Evolutionary conservation across 2,113 vertebrate genomes (phyloP).

Genomic region (Podarcis muralis): DNA sequence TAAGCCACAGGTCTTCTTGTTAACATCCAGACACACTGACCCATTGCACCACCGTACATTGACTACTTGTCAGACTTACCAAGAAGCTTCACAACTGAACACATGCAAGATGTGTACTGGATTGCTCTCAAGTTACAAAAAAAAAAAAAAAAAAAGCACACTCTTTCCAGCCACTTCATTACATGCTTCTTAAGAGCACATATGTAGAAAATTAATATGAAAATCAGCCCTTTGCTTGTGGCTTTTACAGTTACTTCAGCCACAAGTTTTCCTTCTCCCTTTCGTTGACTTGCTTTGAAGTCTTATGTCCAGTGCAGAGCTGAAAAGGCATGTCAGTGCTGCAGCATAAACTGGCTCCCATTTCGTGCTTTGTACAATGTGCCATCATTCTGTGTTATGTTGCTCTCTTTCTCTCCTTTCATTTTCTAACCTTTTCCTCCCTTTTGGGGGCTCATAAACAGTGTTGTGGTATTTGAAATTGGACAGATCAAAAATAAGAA

Average conservation of each 20-base stretch:
- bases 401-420: neutral
- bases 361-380: neutral
- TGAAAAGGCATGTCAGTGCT: neutral
- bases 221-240: neutral
- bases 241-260: neutral
- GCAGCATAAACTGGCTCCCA: neutral
- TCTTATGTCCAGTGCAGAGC: neutral
- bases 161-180: neutral
- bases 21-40: too few species aligned
- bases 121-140: neutral
- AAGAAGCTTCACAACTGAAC: neutral
- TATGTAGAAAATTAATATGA: constrained; percentile 8
- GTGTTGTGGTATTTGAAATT: neutral
- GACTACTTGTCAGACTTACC: neutral
- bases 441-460: neutral
- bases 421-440: neutral
- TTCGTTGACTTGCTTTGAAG: neutral
- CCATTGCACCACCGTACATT: too few species aligned
- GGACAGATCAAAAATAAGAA: neutral
- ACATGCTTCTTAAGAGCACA: neutral
- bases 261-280: neutral
- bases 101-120: neutral
- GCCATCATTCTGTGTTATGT: neutral
- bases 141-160: neutral
- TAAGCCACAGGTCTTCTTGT: too few species aligned